These are phyloP conservation scores for Morelia viridis DNA, from an alignment of 2,797 vertebrate genomes.

Conservation along the genomic window DNA sequence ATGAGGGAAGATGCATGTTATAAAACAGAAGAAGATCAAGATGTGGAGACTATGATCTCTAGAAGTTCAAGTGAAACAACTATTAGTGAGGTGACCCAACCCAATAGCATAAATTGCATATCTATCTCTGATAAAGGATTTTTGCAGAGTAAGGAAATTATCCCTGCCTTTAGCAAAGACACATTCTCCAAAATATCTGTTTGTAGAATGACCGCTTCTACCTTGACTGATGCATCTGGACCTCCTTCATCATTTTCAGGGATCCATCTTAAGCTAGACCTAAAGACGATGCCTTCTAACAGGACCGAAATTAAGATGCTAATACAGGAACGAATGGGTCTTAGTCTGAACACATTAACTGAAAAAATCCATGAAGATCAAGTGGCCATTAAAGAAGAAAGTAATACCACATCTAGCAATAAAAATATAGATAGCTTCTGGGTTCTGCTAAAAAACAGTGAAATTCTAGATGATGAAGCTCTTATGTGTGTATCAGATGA, in stretches of 20 bases:
- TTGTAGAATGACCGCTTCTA: not conserved
- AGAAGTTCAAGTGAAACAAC: not conserved
- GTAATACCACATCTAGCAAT: no score
- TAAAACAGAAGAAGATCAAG: not conserved
- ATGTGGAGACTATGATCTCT: not conserved
- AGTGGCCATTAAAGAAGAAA: not conserved
- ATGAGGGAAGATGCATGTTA: not conserved
- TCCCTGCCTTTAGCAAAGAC: not conserved
- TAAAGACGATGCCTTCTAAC: not conserved
- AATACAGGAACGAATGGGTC: not conserved
- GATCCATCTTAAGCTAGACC: not conserved
- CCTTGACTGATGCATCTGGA: not conserved
- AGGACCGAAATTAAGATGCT: not conserved
- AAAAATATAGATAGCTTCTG: not conserved
- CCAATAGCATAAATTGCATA: not conserved
- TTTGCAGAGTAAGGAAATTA: not conserved
- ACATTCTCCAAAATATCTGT: not conserved
- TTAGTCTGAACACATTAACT: not conserved
- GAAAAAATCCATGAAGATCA: not conserved
- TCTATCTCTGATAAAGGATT: not conserved
- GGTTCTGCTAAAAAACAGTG: not conserved
- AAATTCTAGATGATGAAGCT: not conserved
- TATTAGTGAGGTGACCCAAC: not conserved
- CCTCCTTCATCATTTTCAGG: not conserved
- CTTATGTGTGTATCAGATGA: not conserved